These are phyloP conservation scores for Corythoichthys haematopterus DNA, from an alignment of 2,113 vertebrate genomes.

Conservation along the genomic window DNA sequence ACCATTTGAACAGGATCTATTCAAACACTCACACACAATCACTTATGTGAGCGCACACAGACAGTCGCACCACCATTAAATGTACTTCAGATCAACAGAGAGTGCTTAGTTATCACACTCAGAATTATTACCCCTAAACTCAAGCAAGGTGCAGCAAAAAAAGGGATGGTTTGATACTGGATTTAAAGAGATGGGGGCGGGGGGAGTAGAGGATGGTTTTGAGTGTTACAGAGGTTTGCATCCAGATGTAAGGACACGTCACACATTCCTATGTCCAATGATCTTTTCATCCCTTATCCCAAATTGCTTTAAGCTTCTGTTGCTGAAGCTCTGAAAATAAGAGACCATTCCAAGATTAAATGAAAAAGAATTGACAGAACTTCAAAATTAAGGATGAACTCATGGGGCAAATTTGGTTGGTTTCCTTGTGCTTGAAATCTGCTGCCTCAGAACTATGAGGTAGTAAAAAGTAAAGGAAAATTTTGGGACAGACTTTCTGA, in stretches of 20 bases:
- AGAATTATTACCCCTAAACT: constrained; percentile 56
- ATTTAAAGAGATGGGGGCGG: constrained; percentile 55
- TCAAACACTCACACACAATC: constrained; percentile 17
- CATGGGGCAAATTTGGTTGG: background rate
- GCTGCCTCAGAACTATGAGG: no score
- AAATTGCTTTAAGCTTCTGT: constrained; percentile 37
- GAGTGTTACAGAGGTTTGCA: constrained; percentile 44
- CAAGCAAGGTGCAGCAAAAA: constrained; percentile 70
- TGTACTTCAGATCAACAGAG: constrained; percentile 62
- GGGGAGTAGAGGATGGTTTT: constrained; percentile 30
- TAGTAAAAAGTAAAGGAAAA: no score
- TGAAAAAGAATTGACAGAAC: background rate
- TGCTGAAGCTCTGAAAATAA: background rate
- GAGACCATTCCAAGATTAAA: background rate
- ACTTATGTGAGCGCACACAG: background rate
- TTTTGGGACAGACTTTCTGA: no score
- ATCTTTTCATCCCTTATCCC: constrained; percentile 20
- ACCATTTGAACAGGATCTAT: constrained; percentile 41
- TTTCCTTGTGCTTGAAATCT: background rate
- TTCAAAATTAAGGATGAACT: background rate
- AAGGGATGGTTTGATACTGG: constrained; percentile 57
- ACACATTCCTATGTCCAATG: constrained; percentile 26
- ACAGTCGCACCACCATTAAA: constrained; percentile 53
- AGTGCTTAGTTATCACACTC: constrained; percentile 52
- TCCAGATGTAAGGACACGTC: constrained; percentile 15